Evolutionary conservation across 2,113 vertebrate genomes (phyloP), one percentile per base, ranked within the genome.

Genomic region (Aramus guarauna): DNA sequence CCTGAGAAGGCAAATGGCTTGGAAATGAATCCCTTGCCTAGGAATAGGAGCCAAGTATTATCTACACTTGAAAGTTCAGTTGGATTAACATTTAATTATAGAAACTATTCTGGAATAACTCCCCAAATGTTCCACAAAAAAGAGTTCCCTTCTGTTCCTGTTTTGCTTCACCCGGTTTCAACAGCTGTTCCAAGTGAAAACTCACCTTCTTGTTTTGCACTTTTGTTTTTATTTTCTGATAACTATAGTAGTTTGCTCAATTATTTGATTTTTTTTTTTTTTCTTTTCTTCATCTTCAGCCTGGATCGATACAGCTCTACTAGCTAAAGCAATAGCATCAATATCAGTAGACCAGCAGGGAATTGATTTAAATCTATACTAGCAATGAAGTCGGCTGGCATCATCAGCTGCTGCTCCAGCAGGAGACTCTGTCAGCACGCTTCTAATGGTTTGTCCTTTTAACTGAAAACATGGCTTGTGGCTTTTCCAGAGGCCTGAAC

Each of bases 291-390:
- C 32, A 43, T 23, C 13, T 13, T 73, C 47, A 72, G 26, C 10
- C 43, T 83, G 68, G 52, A 89, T 86, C 86, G 68, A 86, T 84
- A 78, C 21, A 91, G 19, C 27, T 74, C 55, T 45, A 47, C 34
- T 52, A 75, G 48, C 58, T 75, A 85, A 94, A 95, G 81, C n/a
- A 88, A 75, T 45, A 68, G 39, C 21, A 92, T 68, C 85, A 95
- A 60, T 89, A 96, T 36, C 87, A 96, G 90, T 48, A 87, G 78
- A 87, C 34, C 60, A 93, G 69, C n/a, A 88, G 68, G 68, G 91
- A 89, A 84, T 13, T 75, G 7, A 47, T 93, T 84, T 95, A 92
- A 91, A 58, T 85, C 85, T 80, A 8, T 52, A 71, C 12, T 29
- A 93, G 56, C 76, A 83, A 75, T 67, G 63, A 79, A 85, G 36